Conservation (phyloP, 2,888 invertebrate genomes). For the Plagodis dolabraria region DNA sequence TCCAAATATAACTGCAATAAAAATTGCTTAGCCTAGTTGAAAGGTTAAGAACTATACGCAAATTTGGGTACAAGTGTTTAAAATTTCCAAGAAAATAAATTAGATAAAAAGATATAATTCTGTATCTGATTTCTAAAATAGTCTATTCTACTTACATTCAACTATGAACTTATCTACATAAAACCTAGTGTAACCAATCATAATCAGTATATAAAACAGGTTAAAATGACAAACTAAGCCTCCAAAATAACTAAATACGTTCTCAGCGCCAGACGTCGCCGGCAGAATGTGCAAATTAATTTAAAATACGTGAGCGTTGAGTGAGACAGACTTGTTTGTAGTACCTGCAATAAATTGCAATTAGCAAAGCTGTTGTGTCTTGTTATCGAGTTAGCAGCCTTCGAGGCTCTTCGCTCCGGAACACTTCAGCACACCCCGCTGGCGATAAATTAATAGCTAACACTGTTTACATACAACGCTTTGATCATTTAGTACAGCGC, state of each 20-base stretch:
- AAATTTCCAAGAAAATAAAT: too few species aligned
- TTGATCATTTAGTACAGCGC: conserved; percentile 4
- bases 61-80: too few species aligned
- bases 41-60: too few species aligned
- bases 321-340: conserved; percentile 79
- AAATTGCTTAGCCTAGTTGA: too few species aligned
- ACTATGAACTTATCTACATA: neutral
- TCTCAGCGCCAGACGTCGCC: conserved; percentile 56
- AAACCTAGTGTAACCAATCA: neutral
- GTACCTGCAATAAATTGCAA: conserved; percentile 85
- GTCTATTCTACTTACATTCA: too few species aligned
- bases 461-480: conserved; percentile 44
- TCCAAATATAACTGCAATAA: too few species aligned
- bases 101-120: too few species aligned
- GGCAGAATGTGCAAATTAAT: conserved; percentile 79
- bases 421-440: conserved; percentile 62
- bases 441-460: conserved; percentile 67
- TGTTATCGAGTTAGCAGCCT: conserved; percentile 83
- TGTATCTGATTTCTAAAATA: too few species aligned
- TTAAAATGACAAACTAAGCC: conserved; percentile 6
- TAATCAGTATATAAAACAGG: too few species aligned
- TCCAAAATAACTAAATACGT: conserved; percentile 37
- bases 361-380: conserved; percentile 83
- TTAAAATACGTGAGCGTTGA: conserved; percentile 81
- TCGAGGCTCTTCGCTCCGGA: conserved; percentile 65